Base-by-base conservation (phyloP, 2,797 vertebrate species). In the Tamandua tetradactyla region DNA sequence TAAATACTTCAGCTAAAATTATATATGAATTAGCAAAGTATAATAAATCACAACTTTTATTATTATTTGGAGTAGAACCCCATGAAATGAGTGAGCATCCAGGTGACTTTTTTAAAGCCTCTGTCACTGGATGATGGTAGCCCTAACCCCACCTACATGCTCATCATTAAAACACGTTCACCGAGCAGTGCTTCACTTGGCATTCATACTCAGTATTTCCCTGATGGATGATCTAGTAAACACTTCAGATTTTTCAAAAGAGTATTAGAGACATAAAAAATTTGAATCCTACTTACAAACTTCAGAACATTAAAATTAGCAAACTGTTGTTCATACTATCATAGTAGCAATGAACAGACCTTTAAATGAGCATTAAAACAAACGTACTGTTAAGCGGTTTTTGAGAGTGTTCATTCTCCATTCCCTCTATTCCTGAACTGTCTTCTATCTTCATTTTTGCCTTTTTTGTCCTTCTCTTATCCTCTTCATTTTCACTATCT, bases 381-480 rank as follows among this genome's bases (percentile, higher is more conserved):
- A 93, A 96, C 98, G 94, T 98, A 99, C 99, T 98, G 97, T 98
- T 98, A 80, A 99, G 98, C 97, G 98, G 98, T 80, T 98, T 97
- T 90, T 98, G 97, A 93, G 98, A 98, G 85, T 98, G 98, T 66
- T 96, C 96, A 59, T 94, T 98, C 27, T 97, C 98, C 92, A 97
- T 95, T 55, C 96, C 95, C 78, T 98, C 98, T 80, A 0, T 96
- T 94, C 97, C 98, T 95, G 98, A 98, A 96, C 96, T 97, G 94
- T 98, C 98, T 98, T 99, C 99, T 86, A 97, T 95, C 42, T 99
- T 99, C 95, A 98, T 79, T 20, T 92, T 97, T 75, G 85, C 92
- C 95, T 99, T 98, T 97, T 98, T 97, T n/a, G 98, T 97, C 95
- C 97, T 94, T 49, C 96, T 81, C 93, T 97, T 81, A 95, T 97